Evolutionary conservation across 1,140 invertebrate genomes (phyloP), one percentile per base, ranked within the genome.

Genomic region (Babylonia areolata): DNA sequence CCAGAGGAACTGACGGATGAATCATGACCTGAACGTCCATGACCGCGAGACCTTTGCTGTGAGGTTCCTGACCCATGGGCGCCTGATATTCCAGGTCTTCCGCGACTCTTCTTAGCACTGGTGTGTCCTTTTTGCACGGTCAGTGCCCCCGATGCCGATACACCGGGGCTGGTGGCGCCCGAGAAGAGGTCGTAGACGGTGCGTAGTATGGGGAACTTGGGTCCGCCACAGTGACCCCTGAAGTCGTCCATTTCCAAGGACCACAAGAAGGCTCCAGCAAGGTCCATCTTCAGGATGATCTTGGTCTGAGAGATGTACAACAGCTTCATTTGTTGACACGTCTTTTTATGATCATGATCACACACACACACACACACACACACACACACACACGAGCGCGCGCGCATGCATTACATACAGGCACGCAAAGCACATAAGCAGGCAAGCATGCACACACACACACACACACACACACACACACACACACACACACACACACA

Each of bases 181-280:
- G 82, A 42, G 64, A 89, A 82, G 69, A 87, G 73, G 37, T 89
- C 79, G 64, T 86, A 84, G 20, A 91, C 86, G 23, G 88, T 87
- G 20, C 86, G 84, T 12, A 91, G 75, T 2, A 91, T 84, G 2
- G 90, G 90, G 87, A 88, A 91, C 42, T 89, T 90, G 54, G 85
- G 87, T 23, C 78, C 80, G 2, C 89, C 89, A 82, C 90, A 91
- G 77, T 87, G 85, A 20, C 88, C 88, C 3, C 79, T 85, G 85
- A 94, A 94, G 87, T 94, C 94, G 86, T 97, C 97, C 86, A 93
- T 89, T 78, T 93, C 93, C 23, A 93, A 81, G 3, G 92, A 90
- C 94, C 97, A 99, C 1, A 97, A 96, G 87, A 97, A 97, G 3
- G 91, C 92, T 35, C 93, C 93, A 0, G 89, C 93, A 23, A 94